Evolutionary conservation across 1,140 invertebrate species (phyloP).

Genomic region (Chymomyza costata): DNA sequence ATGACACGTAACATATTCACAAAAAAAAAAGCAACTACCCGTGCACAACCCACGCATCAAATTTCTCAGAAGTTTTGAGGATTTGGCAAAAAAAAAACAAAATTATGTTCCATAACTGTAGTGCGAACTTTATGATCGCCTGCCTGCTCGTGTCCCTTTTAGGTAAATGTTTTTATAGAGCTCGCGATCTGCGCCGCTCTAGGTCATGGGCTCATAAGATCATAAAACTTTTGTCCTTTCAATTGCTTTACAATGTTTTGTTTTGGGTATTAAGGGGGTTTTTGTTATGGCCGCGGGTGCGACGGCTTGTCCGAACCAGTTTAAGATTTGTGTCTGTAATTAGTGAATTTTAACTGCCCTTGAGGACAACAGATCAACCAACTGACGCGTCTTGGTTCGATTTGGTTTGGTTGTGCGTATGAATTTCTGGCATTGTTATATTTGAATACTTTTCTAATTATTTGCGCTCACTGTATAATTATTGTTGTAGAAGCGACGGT

Average conservation of each 20-base stretch:
- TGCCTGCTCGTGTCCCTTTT: conserved; percentile 52
- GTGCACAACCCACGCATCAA: conserved; percentile 28
- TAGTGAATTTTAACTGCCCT: conserved; percentile 54
- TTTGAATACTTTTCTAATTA: conserved; percentile 60
- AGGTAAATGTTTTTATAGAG: neutral
- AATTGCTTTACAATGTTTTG: conserved; percentile 65
- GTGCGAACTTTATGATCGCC: conserved; percentile 61
- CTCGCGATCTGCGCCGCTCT: conserved; percentile 14
- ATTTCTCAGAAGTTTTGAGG: conserved; percentile 53
- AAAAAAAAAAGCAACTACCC: conserved; percentile 26
- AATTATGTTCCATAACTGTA: conserved; percentile 49
- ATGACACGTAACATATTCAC: conserved; percentile 33
- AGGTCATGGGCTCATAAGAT: conserved; percentile 31
- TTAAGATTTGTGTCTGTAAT: conserved; percentile 38
- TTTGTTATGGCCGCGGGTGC: conserved; percentile 49
- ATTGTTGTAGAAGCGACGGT: neutral
- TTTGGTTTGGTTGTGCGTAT: conserved; percentile 30
- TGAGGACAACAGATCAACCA: conserved; percentile 41
- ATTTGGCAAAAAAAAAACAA: conserved; percentile 50
- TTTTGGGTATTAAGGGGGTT: conserved; percentile 62
- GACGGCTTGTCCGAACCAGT: conserved; percentile 31
- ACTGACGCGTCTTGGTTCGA: conserved; percentile 14
- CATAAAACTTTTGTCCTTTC: conserved; percentile 56
- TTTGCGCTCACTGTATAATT: conserved; percentile 39
- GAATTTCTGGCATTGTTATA: conserved; percentile 39